Percentiles rank a stretch among this genome's conserved stretches.
Conservation (phyloP, 2,113 vertebrate genomes). For the Anseranas semipalmata region DNA sequence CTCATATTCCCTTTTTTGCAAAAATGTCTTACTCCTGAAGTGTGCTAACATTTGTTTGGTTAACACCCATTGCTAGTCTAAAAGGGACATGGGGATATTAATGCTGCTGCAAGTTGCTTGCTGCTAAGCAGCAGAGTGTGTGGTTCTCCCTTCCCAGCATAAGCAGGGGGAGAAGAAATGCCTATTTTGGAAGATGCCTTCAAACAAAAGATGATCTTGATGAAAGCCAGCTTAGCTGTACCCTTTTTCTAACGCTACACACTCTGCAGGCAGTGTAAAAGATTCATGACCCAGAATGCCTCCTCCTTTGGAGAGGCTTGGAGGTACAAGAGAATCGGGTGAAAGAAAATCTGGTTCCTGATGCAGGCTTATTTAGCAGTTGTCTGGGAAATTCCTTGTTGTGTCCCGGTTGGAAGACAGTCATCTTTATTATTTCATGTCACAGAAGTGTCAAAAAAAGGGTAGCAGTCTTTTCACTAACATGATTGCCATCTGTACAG, state of each 20-base stretch:
- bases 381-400: neutral
- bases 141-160: neutral
- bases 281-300: neutral
- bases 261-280: neutral
- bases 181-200: neutral
- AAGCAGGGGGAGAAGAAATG: neutral
- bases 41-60: neutral
- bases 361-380: neutral
- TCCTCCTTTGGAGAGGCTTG: neutral
- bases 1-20: neutral
- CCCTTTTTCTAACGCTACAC: neutral
- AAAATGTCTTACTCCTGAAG: neutral
- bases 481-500: neutral
- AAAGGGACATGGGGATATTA: neutral
- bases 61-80: neutral
- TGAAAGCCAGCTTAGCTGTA: fast-evolving
- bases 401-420: neutral
- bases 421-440: neutral
- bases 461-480: neutral
- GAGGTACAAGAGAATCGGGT: neutral
- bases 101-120: neutral
- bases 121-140: neutral
- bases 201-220: neutral
- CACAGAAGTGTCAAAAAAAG: neutral
- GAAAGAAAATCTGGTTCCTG: neutral